Base-by-base conservation (phyloP, 2,888 invertebrate genomes). In the Beris morrisii region DNA sequence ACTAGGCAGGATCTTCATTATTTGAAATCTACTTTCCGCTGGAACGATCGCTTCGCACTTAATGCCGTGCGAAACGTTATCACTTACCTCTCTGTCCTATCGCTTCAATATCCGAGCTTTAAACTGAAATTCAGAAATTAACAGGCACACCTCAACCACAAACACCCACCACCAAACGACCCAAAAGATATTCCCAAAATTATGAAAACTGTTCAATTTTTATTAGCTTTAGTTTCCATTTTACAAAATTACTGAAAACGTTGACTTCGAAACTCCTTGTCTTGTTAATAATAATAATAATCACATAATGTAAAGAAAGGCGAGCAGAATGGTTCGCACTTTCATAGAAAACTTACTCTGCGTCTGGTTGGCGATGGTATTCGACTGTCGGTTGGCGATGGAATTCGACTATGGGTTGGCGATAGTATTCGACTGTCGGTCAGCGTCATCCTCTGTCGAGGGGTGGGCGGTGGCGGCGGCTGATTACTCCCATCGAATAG, bases 281-380 rank as follows among this genome's bases (percentile, higher is more conserved):
- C 13, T 43, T 56, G 4, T 43, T n/a, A 55, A 55, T 15, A 38
- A 22, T 22, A 44, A 56, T 43, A 38, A 43, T 22, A 15, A 61
- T 32, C 11, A 54, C 31, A 31, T 31, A 54, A 32, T 31, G 38
- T 31, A 28, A 12, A 31, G 43, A n/a, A 43, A 4, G 13, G 30
- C n/a, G 22, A 22, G 22, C 2, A 22, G 22, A 22, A 22, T 22
- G 22, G 22, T 53, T 5, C 11, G 30, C 7, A 46, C 30, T 58
- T 32, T 67, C 44, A 65, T 28, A 52, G 56, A 46, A 68, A 68
- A 68, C 68, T 68, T 68, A 68, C 68, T 68, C 50, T 56, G 32
- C 54, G 52, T 32, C 45, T 65, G 38, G 38, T 11, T 30, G 63
- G 63, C 12, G 65, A 52, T 4, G 11, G 32, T 45, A 56, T 31